A percentile compares a stretch with the other conserved stretches of the same genome.
Evolutionary conservation across 2,797 vertebrate genomes (phyloP).

Genomic region (Linurgus olivaceus): DNA sequence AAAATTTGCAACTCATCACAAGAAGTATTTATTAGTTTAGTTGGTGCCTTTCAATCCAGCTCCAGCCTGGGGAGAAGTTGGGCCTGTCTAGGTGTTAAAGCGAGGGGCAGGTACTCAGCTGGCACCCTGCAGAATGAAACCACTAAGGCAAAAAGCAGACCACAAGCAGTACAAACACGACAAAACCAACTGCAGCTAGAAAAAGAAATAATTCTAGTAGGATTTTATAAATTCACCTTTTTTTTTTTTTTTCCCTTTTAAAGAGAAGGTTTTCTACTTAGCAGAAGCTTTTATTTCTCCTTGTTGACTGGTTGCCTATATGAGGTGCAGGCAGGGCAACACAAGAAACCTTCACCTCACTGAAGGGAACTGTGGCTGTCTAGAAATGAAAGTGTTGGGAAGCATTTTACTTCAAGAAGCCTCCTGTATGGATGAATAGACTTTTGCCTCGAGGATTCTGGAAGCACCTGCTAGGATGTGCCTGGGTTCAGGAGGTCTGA

Average conservation of each 20-base stretch:
- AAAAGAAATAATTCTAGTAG: not conserved
- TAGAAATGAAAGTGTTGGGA: not conserved
- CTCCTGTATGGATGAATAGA: not conserved
- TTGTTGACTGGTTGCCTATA: not conserved
- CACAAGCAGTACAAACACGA: not conserved
- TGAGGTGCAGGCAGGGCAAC: not conserved
- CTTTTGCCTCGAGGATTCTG: not conserved
- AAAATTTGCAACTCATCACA: conserved; percentile 42
- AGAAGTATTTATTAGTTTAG: conserved; percentile 47
- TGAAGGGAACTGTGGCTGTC: not conserved
- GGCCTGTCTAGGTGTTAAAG: not conserved
- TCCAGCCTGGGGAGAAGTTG: not conserved
- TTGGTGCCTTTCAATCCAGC: conserved; percentile 29
- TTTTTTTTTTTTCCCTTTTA: not conserved
- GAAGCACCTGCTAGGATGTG: not conserved
- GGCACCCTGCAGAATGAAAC: not conserved
- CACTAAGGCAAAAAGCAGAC: not conserved
- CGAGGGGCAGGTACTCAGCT: not conserved
- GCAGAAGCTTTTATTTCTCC: not conserved
- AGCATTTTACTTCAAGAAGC: not conserved
- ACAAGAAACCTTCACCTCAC: not conserved
- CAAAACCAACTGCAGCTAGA: not conserved
- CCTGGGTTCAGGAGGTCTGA: not conserved
- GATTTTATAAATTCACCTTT: not conserved
- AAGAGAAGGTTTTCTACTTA: not conserved